phyloP scores from a whole-genome alignment of 2,888 invertebrate species.

The Pterobdella sp. region DNA sequence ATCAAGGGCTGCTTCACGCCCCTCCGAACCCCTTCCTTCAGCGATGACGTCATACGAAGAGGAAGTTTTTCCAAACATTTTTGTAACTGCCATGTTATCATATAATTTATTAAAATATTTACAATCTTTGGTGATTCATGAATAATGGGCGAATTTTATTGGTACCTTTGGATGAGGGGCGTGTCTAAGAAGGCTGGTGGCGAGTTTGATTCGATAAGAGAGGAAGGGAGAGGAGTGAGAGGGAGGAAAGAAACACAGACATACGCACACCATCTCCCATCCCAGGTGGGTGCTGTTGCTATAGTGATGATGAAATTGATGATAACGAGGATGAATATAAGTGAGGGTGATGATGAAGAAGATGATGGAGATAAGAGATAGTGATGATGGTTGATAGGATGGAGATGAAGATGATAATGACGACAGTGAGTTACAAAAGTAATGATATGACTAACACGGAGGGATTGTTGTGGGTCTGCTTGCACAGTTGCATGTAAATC shows the following conservation, averaged over 20 bases:
- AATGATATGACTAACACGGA: slow-evolving; percentile 18
- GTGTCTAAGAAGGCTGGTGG: background rate
- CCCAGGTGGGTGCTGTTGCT: slow-evolving; percentile 28
- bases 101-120: no score
- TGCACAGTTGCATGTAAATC: slow-evolving; percentile 32
- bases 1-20: slow-evolving; percentile 10
- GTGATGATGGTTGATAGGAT: background rate
- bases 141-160: background rate
- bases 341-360: background rate
- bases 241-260: slow-evolving; percentile 32
- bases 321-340: background rate
- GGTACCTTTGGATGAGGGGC: slow-evolving; percentile 6
- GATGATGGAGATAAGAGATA: background rate
- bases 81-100: background rate
- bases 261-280: slow-evolving; percentile 31
- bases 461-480: slow-evolving; percentile 31
- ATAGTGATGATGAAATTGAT: background rate
- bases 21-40: slow-evolving; percentile 17
- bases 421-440: background rate
- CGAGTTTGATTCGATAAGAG: slow-evolving; percentile 2
- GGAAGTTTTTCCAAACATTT: slow-evolving; percentile 16
- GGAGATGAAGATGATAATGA: background rate
- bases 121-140: no score
- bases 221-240: background rate
- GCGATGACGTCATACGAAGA: background rate